Base-by-base conservation (phyloP, 2,888 invertebrate species). In the Heliconius hortense region DNA sequence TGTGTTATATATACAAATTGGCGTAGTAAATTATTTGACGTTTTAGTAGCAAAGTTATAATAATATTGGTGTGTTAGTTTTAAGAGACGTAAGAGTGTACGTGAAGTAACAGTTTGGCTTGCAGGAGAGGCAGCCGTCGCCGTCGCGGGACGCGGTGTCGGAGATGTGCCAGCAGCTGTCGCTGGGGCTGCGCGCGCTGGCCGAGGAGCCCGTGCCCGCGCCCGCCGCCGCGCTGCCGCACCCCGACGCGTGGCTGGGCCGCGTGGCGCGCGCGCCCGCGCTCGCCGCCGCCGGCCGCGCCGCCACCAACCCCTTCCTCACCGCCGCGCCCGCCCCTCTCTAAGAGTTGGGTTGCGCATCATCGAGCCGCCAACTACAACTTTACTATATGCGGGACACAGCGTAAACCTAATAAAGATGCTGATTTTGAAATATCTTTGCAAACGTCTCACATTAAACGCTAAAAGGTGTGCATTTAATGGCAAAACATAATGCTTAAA, bases 161-260 rank as follows among this genome's bases (percentile, higher is more conserved):
- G 96, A 96, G 83, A 96, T 97, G 96, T 97, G 97, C 92, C 97
- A 96, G 89, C 96, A 97, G 88, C 94, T 97, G 81, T 96, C 96
- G 66, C 96, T 95, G 84, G 97, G 96, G 35, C 95, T 97, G 78
- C 96, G 96, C 73, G 95, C 97, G 75, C 95, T 97, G 78, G 95
- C 96, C 10, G 95, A 95, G 86, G 94, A 90, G 84, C 89, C 89
- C 53, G 88, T 89, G 77, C 83, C 82, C 78, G 83, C 81, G 24
- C 59, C 71, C 21, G 81, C 80, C 64, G 87, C 92, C 69, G 88
- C 94, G 77, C 93, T 97, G 86, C 97, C 97, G 39, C 96, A 96
- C 88, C 97, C 97, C 0, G 97, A 97, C 82, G 97, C 97, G 83
- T 97, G 97, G 97, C 90, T 97, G 80, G 97, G 97, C 13, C 95